phyloP scores from a whole-genome alignment of 2,888 invertebrate species.

The Crepidodera aurea region DNA sequence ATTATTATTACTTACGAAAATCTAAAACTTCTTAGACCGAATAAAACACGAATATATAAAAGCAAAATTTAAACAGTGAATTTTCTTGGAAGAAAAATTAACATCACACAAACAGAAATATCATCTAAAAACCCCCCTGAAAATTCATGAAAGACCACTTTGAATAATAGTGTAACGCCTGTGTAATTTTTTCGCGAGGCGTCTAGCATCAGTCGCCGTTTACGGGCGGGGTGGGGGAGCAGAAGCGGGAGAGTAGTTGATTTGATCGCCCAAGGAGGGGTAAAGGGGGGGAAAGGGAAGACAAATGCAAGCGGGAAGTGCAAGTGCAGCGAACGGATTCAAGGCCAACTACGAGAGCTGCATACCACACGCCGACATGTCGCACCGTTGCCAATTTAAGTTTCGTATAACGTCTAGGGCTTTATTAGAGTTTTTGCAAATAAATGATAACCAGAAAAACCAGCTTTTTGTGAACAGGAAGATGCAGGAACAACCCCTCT shows the following conservation, averaged over 20 bases:
- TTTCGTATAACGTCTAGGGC: neutral
- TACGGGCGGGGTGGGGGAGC: slow-evolving; percentile 8
- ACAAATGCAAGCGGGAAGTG: slow-evolving; percentile 57
- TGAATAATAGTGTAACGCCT: slow-evolving; percentile 5
- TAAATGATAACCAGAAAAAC: no score
- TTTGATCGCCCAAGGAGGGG: slow-evolving; percentile 24
- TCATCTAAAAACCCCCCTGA: no score
- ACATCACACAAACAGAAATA: no score
- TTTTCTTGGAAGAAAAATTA: no score
- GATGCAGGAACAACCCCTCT: no score
- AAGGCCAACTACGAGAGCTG: slow-evolving; percentile 53
- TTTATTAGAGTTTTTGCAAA: slow-evolving; percentile 11
- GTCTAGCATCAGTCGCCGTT: slow-evolving; percentile 11
- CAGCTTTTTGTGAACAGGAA: no score
- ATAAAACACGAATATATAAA: no score
- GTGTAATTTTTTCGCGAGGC: slow-evolving; percentile 21
- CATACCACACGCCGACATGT: slow-evolving; percentile 40
- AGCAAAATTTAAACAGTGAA: no score
- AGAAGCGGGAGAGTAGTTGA: slow-evolving; percentile 20
- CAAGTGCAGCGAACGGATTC: slow-evolving; percentile 64
- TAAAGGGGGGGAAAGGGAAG: slow-evolving; percentile 39
- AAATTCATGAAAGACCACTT: slow-evolving; percentile 1
- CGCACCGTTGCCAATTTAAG: slow-evolving; percentile 12
- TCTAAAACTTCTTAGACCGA: no score
- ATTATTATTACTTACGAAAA: no score